phyloP scores from a whole-genome alignment of 2,888 invertebrate species.

The Masnerella sp. region DNA sequence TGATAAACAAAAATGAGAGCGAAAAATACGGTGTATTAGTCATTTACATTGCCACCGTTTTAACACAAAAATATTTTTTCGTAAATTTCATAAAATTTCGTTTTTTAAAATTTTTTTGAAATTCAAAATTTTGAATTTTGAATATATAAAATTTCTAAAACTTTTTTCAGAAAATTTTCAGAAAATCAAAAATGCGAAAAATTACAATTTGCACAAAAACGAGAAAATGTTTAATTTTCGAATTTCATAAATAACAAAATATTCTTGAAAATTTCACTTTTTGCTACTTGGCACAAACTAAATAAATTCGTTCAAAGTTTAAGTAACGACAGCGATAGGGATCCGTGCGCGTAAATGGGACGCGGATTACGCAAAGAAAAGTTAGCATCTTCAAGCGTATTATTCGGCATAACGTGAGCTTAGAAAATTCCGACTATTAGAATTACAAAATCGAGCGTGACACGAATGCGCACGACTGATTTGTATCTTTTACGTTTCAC shows the following conservation, averaged over 20 bases:
- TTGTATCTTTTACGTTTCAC: slow-evolving; percentile 41
- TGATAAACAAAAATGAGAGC: background rate
- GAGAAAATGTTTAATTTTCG: too few relatives aligned
- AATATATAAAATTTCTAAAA: background rate
- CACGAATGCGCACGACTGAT: slow-evolving; percentile 61
- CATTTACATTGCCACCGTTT: too few relatives aligned
- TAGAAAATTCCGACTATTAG: slow-evolving; percentile 71
- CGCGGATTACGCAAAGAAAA: slow-evolving; percentile 63
- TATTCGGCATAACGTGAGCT: slow-evolving; percentile 62
- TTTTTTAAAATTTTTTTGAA: background rate
- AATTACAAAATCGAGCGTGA: slow-evolving; percentile 72
- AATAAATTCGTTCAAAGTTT: background rate
- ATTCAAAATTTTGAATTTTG: background rate
- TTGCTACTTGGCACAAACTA: background rate
- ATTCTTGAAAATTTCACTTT: too few relatives aligned
- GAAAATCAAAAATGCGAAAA: background rate
- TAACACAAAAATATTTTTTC: too few relatives aligned
- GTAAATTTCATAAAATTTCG: too few relatives aligned
- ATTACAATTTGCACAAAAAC: too few relatives aligned
- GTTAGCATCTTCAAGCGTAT: slow-evolving; percentile 50
- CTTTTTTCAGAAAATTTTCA: too few relatives aligned
- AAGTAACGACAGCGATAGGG: slow-evolving; percentile 52
- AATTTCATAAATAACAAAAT: too few relatives aligned
- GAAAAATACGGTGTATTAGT: too few relatives aligned
- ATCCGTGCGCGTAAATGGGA: slow-evolving; percentile 61